Evolutionary conservation across 2,113 vertebrate genomes (phyloP).

Genomic region (Sinocyclocheilus rhinocerous): DNA sequence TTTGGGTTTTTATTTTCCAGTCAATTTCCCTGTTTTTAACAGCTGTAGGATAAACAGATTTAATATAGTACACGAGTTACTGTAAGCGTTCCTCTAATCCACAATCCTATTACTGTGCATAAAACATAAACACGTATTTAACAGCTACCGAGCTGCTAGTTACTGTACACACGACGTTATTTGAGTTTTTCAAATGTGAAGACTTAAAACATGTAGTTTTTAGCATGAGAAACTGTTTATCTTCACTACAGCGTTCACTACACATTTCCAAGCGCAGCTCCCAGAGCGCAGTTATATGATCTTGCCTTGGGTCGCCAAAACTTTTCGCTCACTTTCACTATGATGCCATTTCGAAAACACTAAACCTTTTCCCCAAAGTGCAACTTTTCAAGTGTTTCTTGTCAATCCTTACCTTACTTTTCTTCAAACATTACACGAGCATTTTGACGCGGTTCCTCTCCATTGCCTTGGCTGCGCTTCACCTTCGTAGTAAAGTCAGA

Average conservation of each 20-base stretch:
- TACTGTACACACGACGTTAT: not conserved
- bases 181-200: not conserved
- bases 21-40: not conserved
- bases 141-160: not conserved
- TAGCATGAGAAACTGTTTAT: not conserved
- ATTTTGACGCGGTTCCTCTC: conserved; percentile 59
- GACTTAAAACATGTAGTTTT: not conserved
- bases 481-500: conserved; percentile 30
- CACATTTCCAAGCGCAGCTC: not conserved
- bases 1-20: no score
- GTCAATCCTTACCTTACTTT: conserved; percentile 52
- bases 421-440: conserved; percentile 48
- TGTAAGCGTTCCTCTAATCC: not conserved
- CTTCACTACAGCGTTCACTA: no score
- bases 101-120: not conserved
- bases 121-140: not conserved
- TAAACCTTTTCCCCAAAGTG: not conserved
- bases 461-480: conserved; percentile 50
- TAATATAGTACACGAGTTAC: not conserved
- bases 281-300: not conserved
- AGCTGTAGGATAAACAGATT: not conserved
- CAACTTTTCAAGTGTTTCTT: not conserved
- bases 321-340: conserved; percentile 24
- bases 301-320: not conserved
- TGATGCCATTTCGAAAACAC: not conserved